Percentiles rank a stretch among this genome's conserved stretches.
Evolutionary conservation across 2,113 vertebrate genomes (phyloP).

Genomic region (Ctenodactylus gundi): DNA sequence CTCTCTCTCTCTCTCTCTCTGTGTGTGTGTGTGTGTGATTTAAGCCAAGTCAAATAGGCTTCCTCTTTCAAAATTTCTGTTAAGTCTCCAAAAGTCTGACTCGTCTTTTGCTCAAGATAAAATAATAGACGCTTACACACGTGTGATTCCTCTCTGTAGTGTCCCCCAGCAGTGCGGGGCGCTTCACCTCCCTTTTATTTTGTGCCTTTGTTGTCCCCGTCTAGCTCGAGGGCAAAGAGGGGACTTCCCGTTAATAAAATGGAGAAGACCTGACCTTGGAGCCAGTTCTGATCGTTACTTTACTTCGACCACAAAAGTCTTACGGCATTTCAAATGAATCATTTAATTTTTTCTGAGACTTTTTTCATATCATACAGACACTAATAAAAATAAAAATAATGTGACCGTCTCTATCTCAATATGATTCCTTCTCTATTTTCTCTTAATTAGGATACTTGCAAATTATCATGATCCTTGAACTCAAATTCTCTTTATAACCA

Average conservation of each 20-base stretch:
- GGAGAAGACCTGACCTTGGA: neutral
- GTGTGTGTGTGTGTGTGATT: no score
- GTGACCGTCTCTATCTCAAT: neutral
- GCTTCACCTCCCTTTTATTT: neutral
- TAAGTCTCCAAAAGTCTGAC: neutral
- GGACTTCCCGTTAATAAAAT: neutral
- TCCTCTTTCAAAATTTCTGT: neutral
- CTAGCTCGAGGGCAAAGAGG: neutral
- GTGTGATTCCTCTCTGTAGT: neutral
- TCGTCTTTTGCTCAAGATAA: neutral
- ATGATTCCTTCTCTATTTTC: neutral
- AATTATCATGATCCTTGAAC: neutral
- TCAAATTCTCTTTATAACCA: neutral
- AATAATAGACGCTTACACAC: neutral
- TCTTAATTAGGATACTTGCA: neutral
- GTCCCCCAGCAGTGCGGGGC: neutral
- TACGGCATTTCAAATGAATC: neutral
- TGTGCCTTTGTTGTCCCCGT: neutral
- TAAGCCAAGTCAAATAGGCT: neutral
- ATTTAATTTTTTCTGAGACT: neutral
- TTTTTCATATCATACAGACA: neutral
- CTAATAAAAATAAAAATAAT: neutral
- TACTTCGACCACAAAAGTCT: neutral
- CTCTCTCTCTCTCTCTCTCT: no score
- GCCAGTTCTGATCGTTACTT: neutral